Conservation (phyloP, 2,797 vertebrate species). For the Gymnoscopelus braueri region DNA sequence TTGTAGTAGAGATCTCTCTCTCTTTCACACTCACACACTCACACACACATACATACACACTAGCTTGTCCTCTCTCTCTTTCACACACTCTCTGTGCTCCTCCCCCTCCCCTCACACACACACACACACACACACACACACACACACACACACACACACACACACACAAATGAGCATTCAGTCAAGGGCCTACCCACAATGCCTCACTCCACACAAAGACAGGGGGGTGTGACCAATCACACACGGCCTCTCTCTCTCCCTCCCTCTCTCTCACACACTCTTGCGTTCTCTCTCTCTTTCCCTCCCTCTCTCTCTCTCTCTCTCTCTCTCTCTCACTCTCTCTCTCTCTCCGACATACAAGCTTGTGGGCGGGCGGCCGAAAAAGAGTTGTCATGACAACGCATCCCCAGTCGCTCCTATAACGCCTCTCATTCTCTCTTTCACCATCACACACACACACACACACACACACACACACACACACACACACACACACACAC, state of each 20-base stretch:
- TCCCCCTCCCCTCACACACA: conserved; percentile 18
- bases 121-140: conserved; percentile 25
- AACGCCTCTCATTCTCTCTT: conserved; percentile 25
- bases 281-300: conserved; percentile 67
- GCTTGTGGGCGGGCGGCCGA: conserved; percentile 85
- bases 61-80: background rate
- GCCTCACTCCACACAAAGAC: conserved; percentile 91
- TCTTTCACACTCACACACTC: conserved; percentile 20
- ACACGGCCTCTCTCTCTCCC: conserved; percentile 79
- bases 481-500: background rate
- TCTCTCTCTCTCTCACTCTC: conserved; percentile 67
- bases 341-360: conserved; percentile 83
- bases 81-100: background rate
- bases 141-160: conserved; percentile 33
- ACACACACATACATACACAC: conserved; percentile 23
- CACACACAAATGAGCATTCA: conserved; percentile 90
- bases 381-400: conserved; percentile 88
- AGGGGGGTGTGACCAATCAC: conserved; percentile 98
- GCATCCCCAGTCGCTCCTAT: conserved; percentile 83
- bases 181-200: conserved; percentile 91
- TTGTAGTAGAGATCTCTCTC: conserved; percentile 30
- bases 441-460: conserved; percentile 21
- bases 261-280: too few relatives aligned
- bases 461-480: background rate
- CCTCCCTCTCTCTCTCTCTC: conserved; percentile 69